Percentiles rank a stretch among this genome's conserved stretches.
These are phyloP conservation scores for Artemia sp. DNA, from an alignment of 2,888 invertebrate species.

Conservation along the genomic window DNA sequence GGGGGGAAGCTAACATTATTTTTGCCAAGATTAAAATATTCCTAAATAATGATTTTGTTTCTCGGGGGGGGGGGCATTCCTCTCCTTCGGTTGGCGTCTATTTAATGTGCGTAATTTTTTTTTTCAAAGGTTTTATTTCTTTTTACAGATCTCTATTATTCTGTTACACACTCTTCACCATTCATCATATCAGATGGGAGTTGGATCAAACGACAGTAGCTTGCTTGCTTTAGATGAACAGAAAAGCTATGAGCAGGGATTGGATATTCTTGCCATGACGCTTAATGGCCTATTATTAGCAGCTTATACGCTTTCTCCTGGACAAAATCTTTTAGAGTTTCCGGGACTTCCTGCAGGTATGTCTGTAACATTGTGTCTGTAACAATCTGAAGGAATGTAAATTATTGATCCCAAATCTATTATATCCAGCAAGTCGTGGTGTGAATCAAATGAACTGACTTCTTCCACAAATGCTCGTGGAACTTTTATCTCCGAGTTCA, in stretches of 20 bases:
- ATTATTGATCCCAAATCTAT: too few species aligned
- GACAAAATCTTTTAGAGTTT: background rate
- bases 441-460: too few species aligned
- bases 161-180: conserved; percentile 1
- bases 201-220: background rate
- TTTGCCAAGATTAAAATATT: too few species aligned
- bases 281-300: background rate
- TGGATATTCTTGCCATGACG: background rate
- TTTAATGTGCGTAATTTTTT: background rate
- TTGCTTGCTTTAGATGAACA: background rate
- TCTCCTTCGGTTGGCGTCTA: too few species aligned
- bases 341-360: conserved; percentile 3
- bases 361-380: background rate
- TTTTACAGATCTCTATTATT: background rate
- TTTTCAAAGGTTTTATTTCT: background rate
- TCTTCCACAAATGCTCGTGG: too few species aligned
- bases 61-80: too few species aligned
- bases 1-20: too few species aligned
- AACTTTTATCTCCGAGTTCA: too few species aligned
- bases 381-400: too few species aligned
- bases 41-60: too few species aligned
- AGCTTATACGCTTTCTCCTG: conserved; percentile 11
- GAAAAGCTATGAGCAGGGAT: conserved; percentile 6
- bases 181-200: background rate
- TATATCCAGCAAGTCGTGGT: too few species aligned